Evolutionary conservation across 2,888 invertebrate species (phyloP).

Genomic region (Phalangium opilio): DNA sequence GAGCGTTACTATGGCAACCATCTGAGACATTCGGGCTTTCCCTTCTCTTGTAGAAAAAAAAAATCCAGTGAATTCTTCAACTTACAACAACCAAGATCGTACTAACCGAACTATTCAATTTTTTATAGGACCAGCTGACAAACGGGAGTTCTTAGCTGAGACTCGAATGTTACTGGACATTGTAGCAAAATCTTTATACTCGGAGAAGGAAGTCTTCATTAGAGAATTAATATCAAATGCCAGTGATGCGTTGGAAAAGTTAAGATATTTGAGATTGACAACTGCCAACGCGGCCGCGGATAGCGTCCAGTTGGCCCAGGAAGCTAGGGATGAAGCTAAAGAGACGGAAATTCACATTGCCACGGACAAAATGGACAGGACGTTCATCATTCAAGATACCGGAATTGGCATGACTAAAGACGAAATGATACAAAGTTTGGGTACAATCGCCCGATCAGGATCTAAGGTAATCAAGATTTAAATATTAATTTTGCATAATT

Average conservation of each 20-base stretch:
- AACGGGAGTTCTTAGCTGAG: conserved; percentile 91
- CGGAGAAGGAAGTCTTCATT: conserved; percentile 94
- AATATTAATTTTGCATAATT: too few species aligned
- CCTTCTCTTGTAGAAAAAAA: too few species aligned
- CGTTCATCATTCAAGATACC: conserved; percentile 56
- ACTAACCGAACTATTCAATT: conserved; percentile 3
- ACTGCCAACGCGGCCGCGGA: not conserved
- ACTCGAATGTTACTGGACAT: conserved; percentile 89
- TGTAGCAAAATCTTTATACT: conserved; percentile 90
- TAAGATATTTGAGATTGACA: conserved; percentile 57
- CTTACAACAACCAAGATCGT: too few species aligned
- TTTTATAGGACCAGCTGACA: conserved; percentile 41
- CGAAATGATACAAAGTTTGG: conserved; percentile 75
- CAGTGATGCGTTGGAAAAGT: conserved; percentile 91
- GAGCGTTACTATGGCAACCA: too few species aligned
- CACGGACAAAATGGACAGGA: conserved; percentile 71
- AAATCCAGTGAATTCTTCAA: too few species aligned
- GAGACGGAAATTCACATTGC: conserved; percentile 65
- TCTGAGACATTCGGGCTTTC: too few species aligned
- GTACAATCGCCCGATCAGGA: conserved; percentile 90
- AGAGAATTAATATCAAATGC: conserved; percentile 91
- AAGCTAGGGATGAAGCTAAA: not conserved
- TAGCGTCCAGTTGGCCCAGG: not conserved
- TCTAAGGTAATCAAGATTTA: conserved; percentile 58
- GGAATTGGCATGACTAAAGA: conserved; percentile 91